Evolutionary conservation across 1,140 invertebrate species (phyloP), one percentile per base, ranked within the genome.

Genomic region (Drosophila azteca): DNA sequence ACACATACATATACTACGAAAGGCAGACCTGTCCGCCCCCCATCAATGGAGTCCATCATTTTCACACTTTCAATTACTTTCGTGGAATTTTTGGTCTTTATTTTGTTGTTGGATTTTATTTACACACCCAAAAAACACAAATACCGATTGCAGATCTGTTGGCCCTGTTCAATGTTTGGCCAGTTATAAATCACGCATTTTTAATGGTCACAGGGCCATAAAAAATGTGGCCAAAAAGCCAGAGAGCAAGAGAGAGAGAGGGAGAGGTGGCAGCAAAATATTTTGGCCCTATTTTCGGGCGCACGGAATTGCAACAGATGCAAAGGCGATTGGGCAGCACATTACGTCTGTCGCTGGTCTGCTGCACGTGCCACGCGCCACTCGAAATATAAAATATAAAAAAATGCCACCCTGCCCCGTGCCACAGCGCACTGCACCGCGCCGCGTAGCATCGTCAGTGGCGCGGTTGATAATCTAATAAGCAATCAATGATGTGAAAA

Each of bases 401-500:
- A 31, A 20, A 20, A 20, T 20, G 20, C 17, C 48, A 17, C 43
- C 24, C 39, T 68, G 8, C 48, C 35, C 22, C n/a, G n/a, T n/a
- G n/a, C n/a, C n/a, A n/a, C n/a, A n/a, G n/a, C n/a, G n/a, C n/a
- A n/a, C n/a, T 67, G 69, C 54, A 58, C 70, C 63, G 31, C 7
- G 2, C 31, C 35, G 11, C 11, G 31, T 31, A 2, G 31, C 31
- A 31, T 3, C 3, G 69, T 57, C 79, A 79, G 61, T 76, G 77
- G 77, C 77, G 81, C 73, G 73, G 58, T 68, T 78, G 81, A 82
- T 85, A 85, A 85, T 85, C 81, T 85, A 85, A 85, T 85, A 85
- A 85, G 81, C 81, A 85, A 85, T 85, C 81, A 85, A 85, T 85
- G 81, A 85, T 81, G 81, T 82, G 81, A 85, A 85, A 85, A 85